Conservation (phyloP, 1,140 invertebrate species). For the Lepidurus arcticus region DNA sequence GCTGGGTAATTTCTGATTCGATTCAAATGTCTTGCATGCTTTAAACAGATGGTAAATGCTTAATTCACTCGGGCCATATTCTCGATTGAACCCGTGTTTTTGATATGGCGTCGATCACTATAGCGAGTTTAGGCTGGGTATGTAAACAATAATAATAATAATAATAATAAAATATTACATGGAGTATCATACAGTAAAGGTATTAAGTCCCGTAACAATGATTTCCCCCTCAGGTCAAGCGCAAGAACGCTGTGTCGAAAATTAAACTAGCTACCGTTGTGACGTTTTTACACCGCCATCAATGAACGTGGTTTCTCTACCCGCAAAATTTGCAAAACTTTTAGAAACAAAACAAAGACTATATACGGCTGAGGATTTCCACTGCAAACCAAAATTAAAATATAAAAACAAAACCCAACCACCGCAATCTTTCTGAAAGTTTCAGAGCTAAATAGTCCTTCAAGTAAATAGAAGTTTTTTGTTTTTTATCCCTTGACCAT, state of each 20-base stretch:
- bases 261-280: neutral
- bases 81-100: conserved; percentile 5
- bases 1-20: neutral
- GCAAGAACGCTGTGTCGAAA: neutral
- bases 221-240: neutral
- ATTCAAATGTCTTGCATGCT: neutral
- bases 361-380: neutral
- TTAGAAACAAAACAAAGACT: neutral
- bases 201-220: neutral
- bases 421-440: neutral
- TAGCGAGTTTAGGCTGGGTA: neutral
- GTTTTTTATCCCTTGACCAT: neutral
- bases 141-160: neutral
- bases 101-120: neutral
- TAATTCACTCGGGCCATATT: neutral
- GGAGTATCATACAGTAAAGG: neutral
- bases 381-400: neutral
- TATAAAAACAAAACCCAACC: neutral
- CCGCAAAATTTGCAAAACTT: neutral
- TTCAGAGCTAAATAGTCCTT: neutral
- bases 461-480: neutral
- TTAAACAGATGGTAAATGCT: neutral
- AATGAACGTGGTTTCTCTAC: neutral
- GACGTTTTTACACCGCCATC: neutral
- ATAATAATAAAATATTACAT: neutral